Evolutionary conservation across 2,797 vertebrate species (phyloP), one percentile per base, ranked within the genome.

Genomic region (Salarias fasciatus): DNA sequence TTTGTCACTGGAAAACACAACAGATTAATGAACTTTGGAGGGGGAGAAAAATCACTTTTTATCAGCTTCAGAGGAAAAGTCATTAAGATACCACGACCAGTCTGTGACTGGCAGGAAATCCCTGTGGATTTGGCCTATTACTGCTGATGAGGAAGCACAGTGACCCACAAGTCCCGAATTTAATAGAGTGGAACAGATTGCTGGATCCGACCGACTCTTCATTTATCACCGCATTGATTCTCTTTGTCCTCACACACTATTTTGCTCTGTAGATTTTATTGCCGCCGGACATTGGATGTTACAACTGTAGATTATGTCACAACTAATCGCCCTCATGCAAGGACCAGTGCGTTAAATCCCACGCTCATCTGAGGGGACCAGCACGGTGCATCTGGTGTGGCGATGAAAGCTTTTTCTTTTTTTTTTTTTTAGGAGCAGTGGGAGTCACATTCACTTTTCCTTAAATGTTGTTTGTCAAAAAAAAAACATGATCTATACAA

Each of bases 41-140:
- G 13, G 38, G 8, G 30, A 59, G 12, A 40, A 40, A 76, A 63
- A 72, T 5, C 46, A 30, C 18, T 5, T 76, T 62, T 79, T 69
- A 71, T 77, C 75, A 70, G 71, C 77, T 71, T 71, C 53, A 0
- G 5, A 58, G 56, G 53, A 72, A 82, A 83, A 86, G 68, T 76
- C 57, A 86, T 85, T 71, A 74, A 53, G 59, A 63, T 44, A 18
- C 30, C 35, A 14, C 61, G 18, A 60, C 5, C 0, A 63, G 67
- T 4, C 38, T 29, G 45, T 65, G 76, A 84, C 53, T 64, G 72
- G 67, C 67, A 63, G 66, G 73, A 72, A 73, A 82, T 82, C 73
- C 80, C 59, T 41, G 45, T 69, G 77, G 77, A 73, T 82, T 82
- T 80, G 66, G 63, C 75, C 60, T 65, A 72, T 82, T 67, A 72